Evolutionary conservation across 2,888 invertebrate species (phyloP), one percentile per base, ranked within the genome.

Genomic region (Trissonchulus latispiculum): DNA sequence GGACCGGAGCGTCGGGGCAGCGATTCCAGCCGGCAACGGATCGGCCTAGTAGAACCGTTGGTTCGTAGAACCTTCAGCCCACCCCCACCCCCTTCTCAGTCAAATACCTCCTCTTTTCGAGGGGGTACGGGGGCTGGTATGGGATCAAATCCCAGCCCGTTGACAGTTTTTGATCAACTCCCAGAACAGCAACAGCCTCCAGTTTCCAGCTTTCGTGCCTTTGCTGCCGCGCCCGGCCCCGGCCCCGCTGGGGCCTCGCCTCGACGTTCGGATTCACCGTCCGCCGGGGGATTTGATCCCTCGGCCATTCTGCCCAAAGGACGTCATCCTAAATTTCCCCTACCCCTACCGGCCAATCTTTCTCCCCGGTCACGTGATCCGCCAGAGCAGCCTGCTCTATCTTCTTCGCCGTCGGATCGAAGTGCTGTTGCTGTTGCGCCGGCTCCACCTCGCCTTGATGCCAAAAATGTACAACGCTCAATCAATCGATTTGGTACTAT

Each of bases 381-480:
- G 23, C 8, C 48, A 8, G 48, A 23, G 8, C 48, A 48, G 23
- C 8, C 8, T 23, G 48, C 8, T 23, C n/a, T n/a, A n/a, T n/a
- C n/a, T n/a, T n/a, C n/a, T n/a, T n/a, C n/a, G n/a, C n/a, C n/a
- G n/a, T n/a, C n/a, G n/a, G n/a, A n/a, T n/a, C n/a, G n/a, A n/a
- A n/a, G n/a, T n/a, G n/a, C n/a, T n/a, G n/a, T n/a, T n/a, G n/a
- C 18, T 59, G 59, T 23, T 18, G 15, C 8, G 28, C 69, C 28
- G 28, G 36, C n/a, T n/a, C 69, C 33, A 68, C 69, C 69, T 8
- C 69, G 69, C 32, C 87, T 95, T 78, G 95, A 95, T 85, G 93
- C 94, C 77, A 92, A 93, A 85, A 95, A 95, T 86, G 95, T 95
- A 71, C 91, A 93, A 81, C 89, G 93, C 78, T 94, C 94, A 67